Percentiles rank a stretch among this genome's conserved stretches.
Conservation (phyloP, 1,140 invertebrate genomes). For the Pseudomyrmex cubaensis region DNA sequence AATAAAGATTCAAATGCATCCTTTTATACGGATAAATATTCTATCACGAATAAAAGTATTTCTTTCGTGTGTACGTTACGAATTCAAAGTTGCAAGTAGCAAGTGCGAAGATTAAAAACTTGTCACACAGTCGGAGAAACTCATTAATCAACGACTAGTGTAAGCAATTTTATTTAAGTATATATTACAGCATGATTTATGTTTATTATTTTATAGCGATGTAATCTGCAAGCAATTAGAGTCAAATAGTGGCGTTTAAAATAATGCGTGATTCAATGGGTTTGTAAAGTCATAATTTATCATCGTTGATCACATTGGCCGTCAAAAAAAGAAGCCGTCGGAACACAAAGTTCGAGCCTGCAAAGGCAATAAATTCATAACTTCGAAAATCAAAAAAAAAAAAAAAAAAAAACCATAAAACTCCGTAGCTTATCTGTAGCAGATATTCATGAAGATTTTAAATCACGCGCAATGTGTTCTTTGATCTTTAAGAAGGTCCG, state of each 20-base stretch:
- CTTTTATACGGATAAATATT: neutral
- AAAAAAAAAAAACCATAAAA: slow-evolving; percentile 68
- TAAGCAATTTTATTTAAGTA: slow-evolving; percentile 9
- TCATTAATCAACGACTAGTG: neutral
- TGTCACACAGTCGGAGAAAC: neutral
- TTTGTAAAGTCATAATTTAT: slow-evolving; percentile 83
- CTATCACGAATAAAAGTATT: neutral
- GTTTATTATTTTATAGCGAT: slow-evolving; percentile 83
- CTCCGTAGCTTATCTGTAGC: slow-evolving; percentile 58
- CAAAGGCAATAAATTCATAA: slow-evolving; percentile 80
- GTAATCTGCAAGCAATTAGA: slow-evolving; percentile 81
- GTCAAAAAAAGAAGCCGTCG: slow-evolving; percentile 76
- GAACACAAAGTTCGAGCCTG: slow-evolving; percentile 80
- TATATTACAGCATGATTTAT: slow-evolving; percentile 74
- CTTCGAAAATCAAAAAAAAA: slow-evolving; percentile 76
- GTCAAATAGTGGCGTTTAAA: slow-evolving; percentile 82
- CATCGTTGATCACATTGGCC: slow-evolving; percentile 79
- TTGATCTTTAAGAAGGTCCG: slow-evolving; percentile 23
- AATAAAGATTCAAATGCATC: slow-evolving; percentile 22
- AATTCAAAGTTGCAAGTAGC: neutral
- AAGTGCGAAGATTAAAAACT: neutral
- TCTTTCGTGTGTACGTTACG: neutral
- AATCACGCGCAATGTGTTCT: slow-evolving; percentile 8
- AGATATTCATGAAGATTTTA: slow-evolving; percentile 37
- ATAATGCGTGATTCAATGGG: slow-evolving; percentile 72